Evolutionary conservation across 2,797 vertebrate species (phyloP).

Genomic region (Melanotaenia parkinsoni): DNA sequence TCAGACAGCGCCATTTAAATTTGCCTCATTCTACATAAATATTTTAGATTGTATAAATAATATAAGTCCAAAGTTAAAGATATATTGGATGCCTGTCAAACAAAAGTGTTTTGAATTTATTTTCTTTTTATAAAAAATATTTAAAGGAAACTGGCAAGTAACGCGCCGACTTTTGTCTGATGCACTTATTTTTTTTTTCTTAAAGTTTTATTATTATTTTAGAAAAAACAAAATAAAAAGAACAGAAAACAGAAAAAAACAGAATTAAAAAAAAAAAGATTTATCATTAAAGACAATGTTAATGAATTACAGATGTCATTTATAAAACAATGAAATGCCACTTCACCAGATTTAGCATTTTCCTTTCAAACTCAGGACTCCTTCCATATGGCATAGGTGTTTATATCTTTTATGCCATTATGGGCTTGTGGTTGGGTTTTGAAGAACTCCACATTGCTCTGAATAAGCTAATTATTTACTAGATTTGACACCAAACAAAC

Average conservation of each 20-base stretch:
- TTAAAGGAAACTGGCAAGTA: neutral
- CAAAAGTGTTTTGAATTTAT: neutral
- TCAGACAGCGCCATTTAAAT: conserved; percentile 6
- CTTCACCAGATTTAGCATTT: conserved; percentile 9
- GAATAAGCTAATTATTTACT: conserved; percentile 79
- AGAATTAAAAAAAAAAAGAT: neutral
- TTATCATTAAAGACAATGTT: neutral
- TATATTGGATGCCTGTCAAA: conserved; percentile 8
- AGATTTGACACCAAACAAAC: conserved; percentile 77
- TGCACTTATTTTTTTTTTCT: neutral
- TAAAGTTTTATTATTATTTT: no score
- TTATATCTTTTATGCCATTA: conserved; percentile 59
- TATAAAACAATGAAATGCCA: conserved; percentile 1
- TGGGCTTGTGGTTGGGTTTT: conserved; percentile 51
- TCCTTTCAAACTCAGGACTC: conserved; percentile 25
- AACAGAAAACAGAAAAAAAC: no score
- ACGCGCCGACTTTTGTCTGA: neutral
- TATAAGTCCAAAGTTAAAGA: conserved; percentile 1
- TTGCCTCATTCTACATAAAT: conserved; percentile 7
- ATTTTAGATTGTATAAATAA: conserved; percentile 7
- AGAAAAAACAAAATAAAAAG: no score
- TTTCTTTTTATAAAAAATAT: neutral
- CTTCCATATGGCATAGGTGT: conserved; percentile 43
- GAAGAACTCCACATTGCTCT: conserved; percentile 68
- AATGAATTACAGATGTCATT: neutral